Evolutionary conservation across 2,888 invertebrate species (phyloP).

Genomic region (Phania funesta): DNA sequence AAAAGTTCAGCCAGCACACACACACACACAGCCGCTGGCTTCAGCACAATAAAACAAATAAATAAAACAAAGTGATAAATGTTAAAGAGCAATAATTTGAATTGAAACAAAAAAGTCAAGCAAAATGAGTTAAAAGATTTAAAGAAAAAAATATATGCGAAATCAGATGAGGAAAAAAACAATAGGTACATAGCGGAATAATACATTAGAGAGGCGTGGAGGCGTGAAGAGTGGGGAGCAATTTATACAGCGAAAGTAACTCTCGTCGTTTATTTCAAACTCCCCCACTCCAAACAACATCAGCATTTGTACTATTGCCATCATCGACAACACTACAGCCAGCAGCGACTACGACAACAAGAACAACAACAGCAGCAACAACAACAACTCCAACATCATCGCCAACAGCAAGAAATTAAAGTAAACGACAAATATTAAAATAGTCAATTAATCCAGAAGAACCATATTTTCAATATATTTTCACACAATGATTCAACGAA

Average conservation of each 20-base stretch:
- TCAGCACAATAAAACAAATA: background rate
- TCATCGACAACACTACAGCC: conserved; percentile 10
- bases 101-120: background rate
- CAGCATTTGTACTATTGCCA: conserved; percentile 18
- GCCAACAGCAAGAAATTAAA: conserved; percentile 6
- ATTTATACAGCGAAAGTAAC: conserved; percentile 52
- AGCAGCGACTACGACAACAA: background rate
- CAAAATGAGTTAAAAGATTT: conserved; percentile 58
- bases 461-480: background rate
- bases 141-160: conserved; percentile 36
- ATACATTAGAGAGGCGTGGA: conserved; percentile 51
- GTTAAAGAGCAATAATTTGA: conserved; percentile 17
- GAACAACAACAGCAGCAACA: background rate
- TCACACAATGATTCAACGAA: conserved; percentile 58
- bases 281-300: conserved; percentile 55
- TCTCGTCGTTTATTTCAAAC: conserved; percentile 53
- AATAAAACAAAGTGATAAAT: conserved; percentile 33
- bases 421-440: conserved; percentile 35
- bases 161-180: conserved; percentile 63
- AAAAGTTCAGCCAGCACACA: conserved; percentile 20
- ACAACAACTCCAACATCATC: background rate
- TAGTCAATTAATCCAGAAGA: conserved; percentile 48
- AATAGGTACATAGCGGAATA: conserved; percentile 68
- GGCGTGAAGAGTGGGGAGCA: conserved; percentile 38
- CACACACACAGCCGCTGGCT: too few relatives aligned